Evolutionary conservation across 92 coral and sea anemone species (phyloP), one percentile per base, ranked within the genome.

Genomic region (Umimayanthus chanpuru): DNA sequence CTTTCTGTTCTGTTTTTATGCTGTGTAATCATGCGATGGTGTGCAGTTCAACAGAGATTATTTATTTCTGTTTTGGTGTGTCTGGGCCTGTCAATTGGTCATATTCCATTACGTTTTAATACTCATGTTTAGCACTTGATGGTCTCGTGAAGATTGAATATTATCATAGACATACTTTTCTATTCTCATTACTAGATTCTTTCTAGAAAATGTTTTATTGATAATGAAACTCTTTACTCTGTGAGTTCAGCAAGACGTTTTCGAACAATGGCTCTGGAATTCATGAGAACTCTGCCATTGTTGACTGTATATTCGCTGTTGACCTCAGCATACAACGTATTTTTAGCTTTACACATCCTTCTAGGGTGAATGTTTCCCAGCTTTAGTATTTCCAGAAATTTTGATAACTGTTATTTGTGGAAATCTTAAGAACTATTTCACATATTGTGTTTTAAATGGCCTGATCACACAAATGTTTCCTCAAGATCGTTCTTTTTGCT

Each of bases 211-310:
- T 16, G 23, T 9, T 29, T 16, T 23, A 44, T 28, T 70, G 65
- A 81, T 68, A 68, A 30, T 44, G 44, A 83, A 43, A 10, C 47
- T 36, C 64, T 83, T 26, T 47, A 66, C 68, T 68, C 44, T 28
- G 18, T 72, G 77, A 47, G 49, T 71, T 83, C 61, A 40, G 78
- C 26, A 18, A 83, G 64, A 83, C 39, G 77, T 83, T 83, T 83
- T 55, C 65, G 87, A 83, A 83, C 87, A 70, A 83, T 83, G 87
- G 43, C 87, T 68, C 41, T 83, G 78, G 87, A 83, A 83, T 83
- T 70, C 30, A 70, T 83, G 58, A 83, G 77, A 83, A 83, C 87
- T 83, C 87, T n/a, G n/a, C n/a, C 77, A 41, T 83, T 83, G 87
- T 83, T 83, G 87, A 83, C 77, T 70, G 43, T 26, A 71, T 26